Evolutionary conservation across 2,888 invertebrate genomes (phyloP).

Genomic region (Abrostola triplasia): DNA sequence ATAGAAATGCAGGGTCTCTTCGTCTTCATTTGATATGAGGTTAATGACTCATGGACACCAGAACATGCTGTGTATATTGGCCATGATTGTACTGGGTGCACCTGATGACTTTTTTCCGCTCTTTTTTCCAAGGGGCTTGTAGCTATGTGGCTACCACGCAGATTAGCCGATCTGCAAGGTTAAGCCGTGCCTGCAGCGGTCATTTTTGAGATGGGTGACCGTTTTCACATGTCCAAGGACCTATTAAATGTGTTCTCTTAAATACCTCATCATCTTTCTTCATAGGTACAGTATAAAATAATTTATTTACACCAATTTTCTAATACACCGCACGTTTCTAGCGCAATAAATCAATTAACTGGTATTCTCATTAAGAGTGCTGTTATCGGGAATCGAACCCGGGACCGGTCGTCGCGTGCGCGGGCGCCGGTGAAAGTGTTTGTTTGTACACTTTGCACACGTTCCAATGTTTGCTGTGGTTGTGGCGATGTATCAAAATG

Average conservation of each 20-base stretch:
- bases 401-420: slow-evolving; percentile 80
- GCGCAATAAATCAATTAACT: slow-evolving; percentile 81
- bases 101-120: no score
- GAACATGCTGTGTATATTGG: no score
- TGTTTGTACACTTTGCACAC: slow-evolving; percentile 71
- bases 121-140: no score
- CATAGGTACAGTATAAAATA: slow-evolving; percentile 20
- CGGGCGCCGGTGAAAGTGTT: slow-evolving; percentile 82
- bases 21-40: no score
- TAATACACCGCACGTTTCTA: slow-evolving; percentile 51
- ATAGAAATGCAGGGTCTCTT: not conserved
- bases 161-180: no score
- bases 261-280: slow-evolving; percentile 18
- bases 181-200: no score
- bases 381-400: slow-evolving; percentile 85
- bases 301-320: slow-evolving; percentile 43
- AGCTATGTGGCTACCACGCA: no score
- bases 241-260: no score
- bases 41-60: no score
- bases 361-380: slow-evolving; percentile 82
- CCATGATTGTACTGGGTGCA: no score
- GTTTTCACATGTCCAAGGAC: no score
- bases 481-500: slow-evolving; percentile 55
- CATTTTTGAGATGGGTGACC: no score
- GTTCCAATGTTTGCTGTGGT: slow-evolving; percentile 48